Evolutionary conservation across 2,113 vertebrate genomes (phyloP).

Genomic region (Ellobius talpinus): DNA sequence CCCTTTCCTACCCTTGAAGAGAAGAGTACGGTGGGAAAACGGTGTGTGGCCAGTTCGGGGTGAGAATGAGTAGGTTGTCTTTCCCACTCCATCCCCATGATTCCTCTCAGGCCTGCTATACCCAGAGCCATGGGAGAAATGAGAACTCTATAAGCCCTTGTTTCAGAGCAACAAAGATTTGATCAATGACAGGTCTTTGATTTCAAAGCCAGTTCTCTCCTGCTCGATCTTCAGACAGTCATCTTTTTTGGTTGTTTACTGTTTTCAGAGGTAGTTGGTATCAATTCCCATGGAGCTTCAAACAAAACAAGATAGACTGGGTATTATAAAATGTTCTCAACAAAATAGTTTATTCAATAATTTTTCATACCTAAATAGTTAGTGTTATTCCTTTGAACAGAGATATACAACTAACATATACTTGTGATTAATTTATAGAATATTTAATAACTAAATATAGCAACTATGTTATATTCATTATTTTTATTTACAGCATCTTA

Average conservation of each 20-base stretch:
- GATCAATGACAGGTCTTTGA: constrained; percentile 67
- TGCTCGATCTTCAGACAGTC: constrained; percentile 27
- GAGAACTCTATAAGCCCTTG: constrained; percentile 35
- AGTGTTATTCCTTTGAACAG: background rate
- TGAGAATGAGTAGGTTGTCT: background rate
- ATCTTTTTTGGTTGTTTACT: background rate
- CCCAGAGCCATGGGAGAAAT: constrained; percentile 41
- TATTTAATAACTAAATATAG: background rate
- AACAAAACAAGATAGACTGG: background rate
- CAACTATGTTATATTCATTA: constrained; percentile 19
- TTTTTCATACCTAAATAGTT: background rate
- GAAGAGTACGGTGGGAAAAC: background rate
- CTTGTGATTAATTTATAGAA: background rate
- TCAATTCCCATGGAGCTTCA: constrained; percentile 34
- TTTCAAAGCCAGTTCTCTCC: constrained; percentile 57
- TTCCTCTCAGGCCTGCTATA: constrained; percentile 12
- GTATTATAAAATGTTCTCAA: background rate
- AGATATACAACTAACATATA: constrained; percentile 24
- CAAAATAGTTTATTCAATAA: constrained; percentile 17
- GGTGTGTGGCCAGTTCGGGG: background rate
- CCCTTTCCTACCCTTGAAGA: background rate
- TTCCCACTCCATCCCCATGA: background rate
- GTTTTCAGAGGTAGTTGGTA: background rate
- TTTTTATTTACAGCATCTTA: constrained; percentile 21
- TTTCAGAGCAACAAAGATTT: constrained; percentile 24